These are phyloP conservation scores for Drosophila subquinaria DNA, from an alignment of 2,888 invertebrate genomes.

Conservation along the genomic window DNA sequence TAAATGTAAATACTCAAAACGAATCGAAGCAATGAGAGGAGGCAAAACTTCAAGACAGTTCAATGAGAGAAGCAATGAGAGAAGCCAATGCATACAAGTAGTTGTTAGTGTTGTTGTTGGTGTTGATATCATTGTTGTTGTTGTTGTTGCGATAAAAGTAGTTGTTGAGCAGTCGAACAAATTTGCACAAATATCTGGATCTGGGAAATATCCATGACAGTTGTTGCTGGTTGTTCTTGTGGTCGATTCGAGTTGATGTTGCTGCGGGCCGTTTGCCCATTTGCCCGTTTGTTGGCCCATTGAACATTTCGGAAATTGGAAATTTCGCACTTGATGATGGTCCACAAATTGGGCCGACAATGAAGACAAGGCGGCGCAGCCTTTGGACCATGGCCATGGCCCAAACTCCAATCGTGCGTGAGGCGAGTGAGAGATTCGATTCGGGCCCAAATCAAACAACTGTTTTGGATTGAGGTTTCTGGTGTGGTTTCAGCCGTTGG, in stretches of 20 bases:
- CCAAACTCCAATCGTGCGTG: constrained; percentile 43
- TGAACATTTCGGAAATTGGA: constrained; percentile 86
- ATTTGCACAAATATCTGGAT: constrained; percentile 63
- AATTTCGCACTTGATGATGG: constrained; percentile 85
- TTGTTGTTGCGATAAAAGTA: constrained; percentile 29
- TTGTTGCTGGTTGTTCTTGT: constrained; percentile 50
- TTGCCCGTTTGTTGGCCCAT: constrained; percentile 85
- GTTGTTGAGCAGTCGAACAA: constrained; percentile 48
- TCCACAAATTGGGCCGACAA: constrained; percentile 75
- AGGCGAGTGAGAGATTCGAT: constrained; percentile 20
- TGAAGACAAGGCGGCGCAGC: constrained; percentile 56
- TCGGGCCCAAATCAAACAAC: constrained; percentile 34
- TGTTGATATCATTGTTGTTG: constrained; percentile 19
- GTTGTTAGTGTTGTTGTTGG: constrained; percentile 5
- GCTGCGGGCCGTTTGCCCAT: constrained; percentile 67
- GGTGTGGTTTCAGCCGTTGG: constrained; percentile 62
- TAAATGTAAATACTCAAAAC: constrained; percentile 69
- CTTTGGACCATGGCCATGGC: constrained; percentile 10
- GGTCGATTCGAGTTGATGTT: constrained; percentile 40
- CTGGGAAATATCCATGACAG: constrained; percentile 60
- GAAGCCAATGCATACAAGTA: constrained; percentile 25
- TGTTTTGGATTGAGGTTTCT: constrained; percentile 28
- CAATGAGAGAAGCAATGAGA: constrained; percentile 24
- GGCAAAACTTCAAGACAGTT: constrained; percentile 14
- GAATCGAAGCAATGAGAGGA: constrained; percentile 38